A percentile compares a stretch with the other conserved stretches of the same genome.
Evolutionary conservation across 2,888 invertebrate species (phyloP).

Genomic region (Malachius bipustulatus): DNA sequence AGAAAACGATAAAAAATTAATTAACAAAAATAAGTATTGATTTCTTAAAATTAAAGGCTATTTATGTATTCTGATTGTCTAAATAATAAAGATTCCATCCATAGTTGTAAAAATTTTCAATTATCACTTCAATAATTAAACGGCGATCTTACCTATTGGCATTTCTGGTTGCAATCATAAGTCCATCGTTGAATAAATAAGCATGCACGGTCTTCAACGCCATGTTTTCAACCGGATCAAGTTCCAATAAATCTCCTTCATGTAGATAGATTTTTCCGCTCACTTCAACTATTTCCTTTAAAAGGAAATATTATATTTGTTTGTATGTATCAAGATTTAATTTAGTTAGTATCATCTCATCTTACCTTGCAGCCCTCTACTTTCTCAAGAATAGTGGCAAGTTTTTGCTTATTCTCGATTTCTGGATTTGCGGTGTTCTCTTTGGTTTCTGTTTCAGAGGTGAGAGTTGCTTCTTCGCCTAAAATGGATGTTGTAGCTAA

Average conservation of each 20-base stretch:
- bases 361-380: slow-evolving; percentile 73
- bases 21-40: background rate
- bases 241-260: slow-evolving; percentile 83
- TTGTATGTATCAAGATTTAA: too few species aligned
- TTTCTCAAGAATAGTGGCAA: slow-evolving; percentile 67
- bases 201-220: slow-evolving; percentile 81
- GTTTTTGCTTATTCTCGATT: slow-evolving; percentile 47
- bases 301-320: slow-evolving; percentile 7
- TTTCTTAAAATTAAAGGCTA: too few species aligned
- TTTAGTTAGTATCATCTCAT: slow-evolving; percentile 5
- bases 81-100: too few species aligned
- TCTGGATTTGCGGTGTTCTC: slow-evolving; percentile 36
- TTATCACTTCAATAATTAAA: too few species aligned
- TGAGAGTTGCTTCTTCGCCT: slow-evolving; percentile 34
- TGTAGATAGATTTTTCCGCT: slow-evolving; percentile 69
- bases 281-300: slow-evolving; percentile 59
- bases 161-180: slow-evolving; percentile 79
- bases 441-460: slow-evolving; percentile 35
- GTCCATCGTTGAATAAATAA: slow-evolving; percentile 84
- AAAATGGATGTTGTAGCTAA: slow-evolving; percentile 59
- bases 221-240: slow-evolving; percentile 77
- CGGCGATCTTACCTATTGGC: slow-evolving; percentile 46
- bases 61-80: too few species aligned
- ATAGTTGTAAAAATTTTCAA: background rate
- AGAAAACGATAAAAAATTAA: slow-evolving; percentile 14